Conservation (phyloP, 2,113 vertebrate genomes). For the Lethenteron reissneri region DNA sequence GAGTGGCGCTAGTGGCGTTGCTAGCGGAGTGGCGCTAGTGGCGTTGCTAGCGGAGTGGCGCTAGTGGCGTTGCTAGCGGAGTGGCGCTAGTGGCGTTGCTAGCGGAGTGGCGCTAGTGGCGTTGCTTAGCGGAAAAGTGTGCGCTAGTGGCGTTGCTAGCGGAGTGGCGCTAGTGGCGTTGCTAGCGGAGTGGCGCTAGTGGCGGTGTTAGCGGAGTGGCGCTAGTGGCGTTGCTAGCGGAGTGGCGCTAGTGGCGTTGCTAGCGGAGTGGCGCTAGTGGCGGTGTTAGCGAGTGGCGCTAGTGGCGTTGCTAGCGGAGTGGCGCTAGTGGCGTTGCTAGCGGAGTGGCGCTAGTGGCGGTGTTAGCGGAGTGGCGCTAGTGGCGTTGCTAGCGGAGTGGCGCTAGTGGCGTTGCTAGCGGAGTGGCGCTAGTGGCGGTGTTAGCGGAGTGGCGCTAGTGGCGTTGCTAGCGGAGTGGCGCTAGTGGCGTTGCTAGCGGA, state of each 20-base stretch:
- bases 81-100: background rate
- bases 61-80: background rate
- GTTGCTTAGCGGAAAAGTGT: no score
- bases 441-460: background rate
- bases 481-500: background rate
- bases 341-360: background rate
- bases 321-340: background rate
- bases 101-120: background rate
- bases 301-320: background rate
- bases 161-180: background rate
- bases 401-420: background rate
- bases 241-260: background rate
- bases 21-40: background rate
- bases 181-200: background rate
- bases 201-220: background rate
- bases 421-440: background rate
- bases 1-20: background rate
- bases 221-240: background rate
- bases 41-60: background rate
- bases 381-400: background rate
- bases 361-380: background rate
- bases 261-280: background rate
- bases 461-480: background rate
- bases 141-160: background rate
- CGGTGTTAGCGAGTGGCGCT: background rate